phyloP scores from a whole-genome alignment of 2,797 vertebrate species.

The Margarornis squamiger region DNA sequence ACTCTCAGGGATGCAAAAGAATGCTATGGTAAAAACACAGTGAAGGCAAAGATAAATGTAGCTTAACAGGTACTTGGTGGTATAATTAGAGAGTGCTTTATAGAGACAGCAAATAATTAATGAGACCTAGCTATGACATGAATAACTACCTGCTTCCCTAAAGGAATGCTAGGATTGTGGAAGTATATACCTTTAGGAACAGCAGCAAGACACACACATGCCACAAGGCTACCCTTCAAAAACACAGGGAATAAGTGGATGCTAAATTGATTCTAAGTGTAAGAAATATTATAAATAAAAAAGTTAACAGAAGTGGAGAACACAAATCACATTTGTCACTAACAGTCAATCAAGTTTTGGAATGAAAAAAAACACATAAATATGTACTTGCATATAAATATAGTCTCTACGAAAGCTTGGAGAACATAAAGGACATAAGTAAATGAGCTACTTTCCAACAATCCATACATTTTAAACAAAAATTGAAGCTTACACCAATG shows the following conservation, averaged over 20 bases:
- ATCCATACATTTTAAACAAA: neutral
- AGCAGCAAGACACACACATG: neutral
- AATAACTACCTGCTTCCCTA: neutral
- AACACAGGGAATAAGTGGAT: neutral
- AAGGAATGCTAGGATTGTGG: neutral
- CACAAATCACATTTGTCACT: neutral
- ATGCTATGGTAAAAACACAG: neutral
- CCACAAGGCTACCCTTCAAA: neutral
- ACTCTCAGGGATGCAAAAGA: neutral
- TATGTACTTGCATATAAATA: neutral
- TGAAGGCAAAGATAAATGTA: slow-evolving; percentile 19
- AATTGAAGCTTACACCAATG: neutral
- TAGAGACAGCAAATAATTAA: slow-evolving; percentile 23
- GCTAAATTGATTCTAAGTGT: neutral
- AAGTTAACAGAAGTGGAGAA: neutral
- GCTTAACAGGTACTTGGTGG: slow-evolving; percentile 1
- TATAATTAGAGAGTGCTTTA: slow-evolving; percentile 33
- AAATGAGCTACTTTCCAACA: neutral
- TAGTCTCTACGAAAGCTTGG: neutral
- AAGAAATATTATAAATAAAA: neutral
- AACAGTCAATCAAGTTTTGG: neutral
- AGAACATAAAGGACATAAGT: neutral
- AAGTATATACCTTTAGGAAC: neutral
- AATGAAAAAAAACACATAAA: neutral
- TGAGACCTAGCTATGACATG: neutral